Conservation (phyloP, 2,113 vertebrate species). For the Chaetops frenatus region DNA sequence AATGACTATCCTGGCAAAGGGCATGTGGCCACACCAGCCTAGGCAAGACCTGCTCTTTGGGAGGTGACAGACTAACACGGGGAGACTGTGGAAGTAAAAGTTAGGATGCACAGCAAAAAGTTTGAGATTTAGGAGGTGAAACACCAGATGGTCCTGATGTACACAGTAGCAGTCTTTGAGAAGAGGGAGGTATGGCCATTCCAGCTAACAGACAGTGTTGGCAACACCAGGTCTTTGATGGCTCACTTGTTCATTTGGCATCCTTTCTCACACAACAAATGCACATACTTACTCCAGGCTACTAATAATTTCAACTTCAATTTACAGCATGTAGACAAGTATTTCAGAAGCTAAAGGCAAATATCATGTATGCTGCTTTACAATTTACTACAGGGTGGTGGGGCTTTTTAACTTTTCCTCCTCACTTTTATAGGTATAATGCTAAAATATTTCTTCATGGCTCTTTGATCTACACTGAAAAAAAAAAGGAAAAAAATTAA, state of each 20-base stretch:
- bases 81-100: not conserved
- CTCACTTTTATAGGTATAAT: not conserved
- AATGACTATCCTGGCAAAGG: rapidly evolving
- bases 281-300: not conserved
- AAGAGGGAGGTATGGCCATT: not conserved
- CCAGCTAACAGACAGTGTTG: not conserved
- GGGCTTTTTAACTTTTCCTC: not conserved
- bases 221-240: not conserved
- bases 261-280: not conserved
- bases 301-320: not conserved
- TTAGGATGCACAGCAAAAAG: not conserved
- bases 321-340: not conserved
- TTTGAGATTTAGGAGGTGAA: not conserved
- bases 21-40: rapidly evolving
- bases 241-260: not conserved
- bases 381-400: not conserved
- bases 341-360: not conserved
- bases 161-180: not conserved
- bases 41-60: not conserved
- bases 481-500: not conserved
- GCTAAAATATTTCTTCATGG: not conserved
- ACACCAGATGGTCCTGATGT: not conserved
- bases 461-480: not conserved
- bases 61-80: rapidly evolving
- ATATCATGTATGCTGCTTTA: not conserved